These are phyloP conservation scores for Artemia sp. DNA, from an alignment of 2,888 invertebrate species.

Conservation along the genomic window DNA sequence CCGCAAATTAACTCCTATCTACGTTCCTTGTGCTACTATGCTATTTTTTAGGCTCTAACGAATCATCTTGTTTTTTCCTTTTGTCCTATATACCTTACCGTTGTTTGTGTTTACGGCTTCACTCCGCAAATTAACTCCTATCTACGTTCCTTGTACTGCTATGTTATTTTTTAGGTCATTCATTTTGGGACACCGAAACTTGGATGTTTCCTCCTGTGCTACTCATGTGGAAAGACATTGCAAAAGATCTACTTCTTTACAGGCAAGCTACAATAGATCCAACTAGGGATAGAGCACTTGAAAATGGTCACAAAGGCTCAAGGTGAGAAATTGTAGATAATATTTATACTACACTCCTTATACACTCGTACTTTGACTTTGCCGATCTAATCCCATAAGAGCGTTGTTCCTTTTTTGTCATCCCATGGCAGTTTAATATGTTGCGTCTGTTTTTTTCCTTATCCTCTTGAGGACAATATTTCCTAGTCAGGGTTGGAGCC, in stretches of 20 bases:
- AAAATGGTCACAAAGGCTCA: constrained; percentile 25
- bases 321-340: neutral
- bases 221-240: constrained; percentile 26
- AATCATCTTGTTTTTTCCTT: too few relatives aligned
- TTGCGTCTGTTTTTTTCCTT: too few relatives aligned
- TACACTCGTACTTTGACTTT: too few relatives aligned
- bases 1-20: too few relatives aligned
- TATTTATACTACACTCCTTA: too few relatives aligned
- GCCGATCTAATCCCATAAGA: neutral
- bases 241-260: constrained; percentile 27
- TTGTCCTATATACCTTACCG: too few relatives aligned
- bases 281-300: constrained; percentile 26
- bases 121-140: too few relatives aligned
- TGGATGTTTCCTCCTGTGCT: constrained; percentile 28
- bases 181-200: constrained; percentile 28
- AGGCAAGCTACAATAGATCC: constrained; percentile 25
- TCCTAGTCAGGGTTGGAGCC: too few relatives aligned
- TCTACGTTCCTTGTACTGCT: too few relatives aligned
- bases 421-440: neutral
- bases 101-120: too few relatives aligned
- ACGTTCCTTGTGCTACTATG: too few relatives aligned
- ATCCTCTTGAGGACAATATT: too few relatives aligned
- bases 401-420: neutral
- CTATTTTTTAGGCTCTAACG: neutral
- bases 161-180: constrained; percentile 24